These are phyloP conservation scores for Synanceia verrucosa DNA, from an alignment of 2,797 vertebrate genomes.

Conservation along the genomic window DNA sequence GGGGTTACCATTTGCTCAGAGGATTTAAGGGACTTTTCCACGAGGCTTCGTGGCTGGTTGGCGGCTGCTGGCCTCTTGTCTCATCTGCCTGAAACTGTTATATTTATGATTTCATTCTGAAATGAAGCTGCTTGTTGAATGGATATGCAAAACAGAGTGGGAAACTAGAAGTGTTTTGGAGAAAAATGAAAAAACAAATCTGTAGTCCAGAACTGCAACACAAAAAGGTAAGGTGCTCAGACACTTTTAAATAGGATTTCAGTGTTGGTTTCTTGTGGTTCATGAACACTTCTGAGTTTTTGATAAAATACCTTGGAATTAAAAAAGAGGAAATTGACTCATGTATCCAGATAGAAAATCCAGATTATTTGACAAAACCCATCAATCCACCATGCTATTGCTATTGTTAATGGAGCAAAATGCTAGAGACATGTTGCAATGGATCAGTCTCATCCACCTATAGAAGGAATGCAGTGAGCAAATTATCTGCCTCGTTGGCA, in stretches of 20 bases:
- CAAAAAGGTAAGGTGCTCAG: constrained; percentile 11
- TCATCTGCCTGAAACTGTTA: constrained; percentile 3
- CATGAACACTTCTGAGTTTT: not conserved
- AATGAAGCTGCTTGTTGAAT: not conserved
- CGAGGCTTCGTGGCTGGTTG: not conserved
- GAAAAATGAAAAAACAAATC: not conserved
- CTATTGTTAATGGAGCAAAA: not conserved
- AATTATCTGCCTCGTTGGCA: constrained; percentile 11
- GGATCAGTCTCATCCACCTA: not conserved
- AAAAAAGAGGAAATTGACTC: not conserved
- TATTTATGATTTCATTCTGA: not conserved
- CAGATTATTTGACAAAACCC: not conserved
- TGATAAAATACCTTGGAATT: not conserved
- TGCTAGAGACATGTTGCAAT: not conserved
- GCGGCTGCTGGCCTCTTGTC: constrained; percentile 28
- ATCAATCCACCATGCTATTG: not conserved
- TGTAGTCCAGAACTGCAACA: not conserved
- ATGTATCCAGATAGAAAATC: not conserved
- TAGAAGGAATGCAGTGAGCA: not conserved
- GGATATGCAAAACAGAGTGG: not conserved
- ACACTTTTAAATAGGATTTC: not conserved
- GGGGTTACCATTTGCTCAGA: not conserved
- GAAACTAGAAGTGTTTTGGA: not conserved
- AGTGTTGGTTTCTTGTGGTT: not conserved
- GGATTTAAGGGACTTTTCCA: constrained; percentile 78